These are phyloP conservation scores for Natrix natrix DNA, from an alignment of 2,797 vertebrate species.

Conservation along the genomic window DNA sequence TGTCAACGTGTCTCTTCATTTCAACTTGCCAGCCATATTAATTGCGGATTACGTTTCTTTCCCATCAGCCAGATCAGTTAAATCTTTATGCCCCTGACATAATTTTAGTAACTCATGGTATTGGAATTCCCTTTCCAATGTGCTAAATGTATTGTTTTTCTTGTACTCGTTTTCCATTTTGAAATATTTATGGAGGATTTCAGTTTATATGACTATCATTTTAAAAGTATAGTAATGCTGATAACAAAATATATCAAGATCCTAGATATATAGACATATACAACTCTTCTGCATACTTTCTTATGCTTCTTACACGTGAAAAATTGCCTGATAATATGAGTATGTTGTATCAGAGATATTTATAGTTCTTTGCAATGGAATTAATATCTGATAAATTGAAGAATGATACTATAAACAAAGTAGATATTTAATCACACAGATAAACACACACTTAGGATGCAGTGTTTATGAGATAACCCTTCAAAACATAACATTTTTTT, in stretches of 20 bases:
- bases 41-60: background rate
- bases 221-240: slow-evolving; percentile 28
- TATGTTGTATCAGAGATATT: slow-evolving; percentile 54
- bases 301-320: slow-evolving; percentile 31
- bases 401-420: slow-evolving; percentile 44
- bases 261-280: background rate
- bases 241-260: slow-evolving; percentile 27
- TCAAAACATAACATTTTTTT: slow-evolving; percentile 65
- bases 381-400: slow-evolving; percentile 56
- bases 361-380: slow-evolving; percentile 58
- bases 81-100: background rate
- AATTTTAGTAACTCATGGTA: slow-evolving; percentile 9
- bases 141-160: slow-evolving; percentile 16
- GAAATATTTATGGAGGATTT: slow-evolving; percentile 22
- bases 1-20: too few relatives aligned
- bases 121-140: slow-evolving; percentile 10
- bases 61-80: background rate
- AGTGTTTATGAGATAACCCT: slow-evolving; percentile 58
- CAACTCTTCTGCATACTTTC: slow-evolving; percentile 30
- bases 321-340: slow-evolving; percentile 41
- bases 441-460: slow-evolving; percentile 42
- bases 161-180: slow-evolving; percentile 37
- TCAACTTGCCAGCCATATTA: background rate
- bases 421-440: slow-evolving; percentile 23
- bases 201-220: slow-evolving; percentile 47